A percentile compares a stretch with the other conserved stretches of the same genome.
phyloP scores from a whole-genome alignment of 2,113 vertebrate genomes.

The Scopus umbretta region DNA sequence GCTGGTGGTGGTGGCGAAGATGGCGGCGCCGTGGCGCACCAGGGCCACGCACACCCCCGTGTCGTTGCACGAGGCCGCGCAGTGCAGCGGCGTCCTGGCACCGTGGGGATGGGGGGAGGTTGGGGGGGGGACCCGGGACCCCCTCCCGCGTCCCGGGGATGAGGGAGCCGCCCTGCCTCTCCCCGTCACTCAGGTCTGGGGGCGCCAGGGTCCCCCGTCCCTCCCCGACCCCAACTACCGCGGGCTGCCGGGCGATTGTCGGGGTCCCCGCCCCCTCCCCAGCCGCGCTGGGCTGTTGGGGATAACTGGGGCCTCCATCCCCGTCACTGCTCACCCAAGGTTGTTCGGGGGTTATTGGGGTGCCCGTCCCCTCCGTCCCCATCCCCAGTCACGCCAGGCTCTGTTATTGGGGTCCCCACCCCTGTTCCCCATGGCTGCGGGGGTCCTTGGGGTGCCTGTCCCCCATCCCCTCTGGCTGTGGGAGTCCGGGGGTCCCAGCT shows the following conservation, averaged over 20 bases:
- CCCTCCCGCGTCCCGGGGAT: neutral
- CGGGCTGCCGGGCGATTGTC: neutral
- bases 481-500: too few species aligned
- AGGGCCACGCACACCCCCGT: conserved; percentile 80
- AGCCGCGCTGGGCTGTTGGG: neutral
- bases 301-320: neutral
- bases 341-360: neutral
- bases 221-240: too few species aligned
- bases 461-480: neutral
- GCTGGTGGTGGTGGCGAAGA: conserved; percentile 84
- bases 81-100: conserved; percentile 87
- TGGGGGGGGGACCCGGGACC: neutral
- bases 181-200: neutral
- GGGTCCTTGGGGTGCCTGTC: neutral
- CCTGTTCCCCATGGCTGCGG: neutral
- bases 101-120: neutral
- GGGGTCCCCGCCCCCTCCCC: neutral
- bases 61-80: conserved; percentile 89
- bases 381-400: neutral
- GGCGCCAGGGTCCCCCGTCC: neutral
- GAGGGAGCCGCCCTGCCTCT: neutral
- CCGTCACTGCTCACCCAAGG: rapidly evolving
- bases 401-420: neutral
- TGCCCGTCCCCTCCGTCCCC: neutral
- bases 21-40: conserved; percentile 83